These are phyloP conservation scores for Archips xylosteana DNA, from an alignment of 2,888 invertebrate species.

Conservation along the genomic window DNA sequence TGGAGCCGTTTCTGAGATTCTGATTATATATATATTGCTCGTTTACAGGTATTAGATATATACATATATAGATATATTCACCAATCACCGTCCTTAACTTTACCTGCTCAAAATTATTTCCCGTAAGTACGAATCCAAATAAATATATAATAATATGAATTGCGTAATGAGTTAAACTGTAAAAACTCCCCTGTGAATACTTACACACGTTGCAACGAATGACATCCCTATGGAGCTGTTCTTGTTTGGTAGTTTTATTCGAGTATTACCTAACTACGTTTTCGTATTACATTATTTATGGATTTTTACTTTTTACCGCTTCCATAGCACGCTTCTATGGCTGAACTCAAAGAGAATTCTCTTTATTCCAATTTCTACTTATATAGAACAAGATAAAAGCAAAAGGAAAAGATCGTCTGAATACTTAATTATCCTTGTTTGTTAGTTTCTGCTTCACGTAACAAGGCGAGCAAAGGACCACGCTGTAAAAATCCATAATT, in stretches of 20 bases:
- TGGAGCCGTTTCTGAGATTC: too few relatives aligned
- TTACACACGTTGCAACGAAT: constrained; percentile 59
- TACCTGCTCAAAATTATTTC: neutral
- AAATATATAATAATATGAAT: neutral
- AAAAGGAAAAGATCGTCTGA: neutral
- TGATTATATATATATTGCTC: too few relatives aligned
- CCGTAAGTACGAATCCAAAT: neutral
- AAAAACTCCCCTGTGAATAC: constrained; percentile 9
- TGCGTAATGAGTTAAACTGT: constrained; percentile 12
- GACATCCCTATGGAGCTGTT: constrained; percentile 54
- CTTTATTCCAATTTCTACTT: constrained; percentile 2
- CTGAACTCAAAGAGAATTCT: neutral
- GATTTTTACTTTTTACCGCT: constrained; percentile 52
- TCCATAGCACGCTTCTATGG: neutral
- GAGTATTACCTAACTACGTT: constrained; percentile 56
- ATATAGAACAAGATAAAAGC: constrained; percentile 3
- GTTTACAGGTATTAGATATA: too few relatives aligned
- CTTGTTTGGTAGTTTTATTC: constrained; percentile 57
- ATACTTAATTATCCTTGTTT: constrained; percentile 5
- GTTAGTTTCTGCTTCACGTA: constrained; percentile 2
- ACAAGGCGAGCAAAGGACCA: neutral
- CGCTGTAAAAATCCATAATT: constrained; percentile 10
- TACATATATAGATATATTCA: too few relatives aligned
- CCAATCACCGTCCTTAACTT: too few relatives aligned
- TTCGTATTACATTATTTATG: constrained; percentile 57